Evolutionary conservation across 2,113 vertebrate genomes (phyloP).

Genomic region (Psephotus haematonotus): DNA sequence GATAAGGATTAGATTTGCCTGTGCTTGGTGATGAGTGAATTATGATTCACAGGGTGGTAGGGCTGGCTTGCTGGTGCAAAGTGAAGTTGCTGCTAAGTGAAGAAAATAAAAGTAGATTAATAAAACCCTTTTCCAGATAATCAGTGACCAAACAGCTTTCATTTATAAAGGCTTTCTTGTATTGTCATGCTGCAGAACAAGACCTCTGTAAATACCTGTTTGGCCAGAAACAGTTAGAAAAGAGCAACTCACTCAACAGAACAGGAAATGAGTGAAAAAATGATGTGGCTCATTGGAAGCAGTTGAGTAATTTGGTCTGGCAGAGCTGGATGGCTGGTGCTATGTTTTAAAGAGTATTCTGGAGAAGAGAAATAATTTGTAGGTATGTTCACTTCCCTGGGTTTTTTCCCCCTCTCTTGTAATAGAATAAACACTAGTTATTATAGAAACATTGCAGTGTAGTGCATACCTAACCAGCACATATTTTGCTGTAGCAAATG

Average conservation of each 20-base stretch:
- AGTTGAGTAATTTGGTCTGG: background rate
- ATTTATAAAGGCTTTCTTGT: background rate
- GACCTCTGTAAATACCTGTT: background rate
- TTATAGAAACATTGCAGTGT: background rate
- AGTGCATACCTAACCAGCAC: background rate
- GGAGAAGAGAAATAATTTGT: background rate
- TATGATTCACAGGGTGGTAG: background rate
- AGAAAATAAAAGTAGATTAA: background rate
- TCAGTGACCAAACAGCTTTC: background rate
- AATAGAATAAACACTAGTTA: background rate
- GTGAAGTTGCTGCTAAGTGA: background rate
- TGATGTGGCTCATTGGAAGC: background rate
- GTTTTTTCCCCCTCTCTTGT: background rate
- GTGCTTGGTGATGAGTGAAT: conserved; percentile 18
- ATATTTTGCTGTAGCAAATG: background rate
- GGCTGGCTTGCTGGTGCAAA: background rate
- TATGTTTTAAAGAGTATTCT: background rate
- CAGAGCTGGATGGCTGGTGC: background rate
- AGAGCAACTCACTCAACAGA: background rate
- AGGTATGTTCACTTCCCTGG: background rate
- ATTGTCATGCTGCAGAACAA: background rate
- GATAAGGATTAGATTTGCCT: conserved; percentile 38
- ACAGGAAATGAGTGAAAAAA: background rate
- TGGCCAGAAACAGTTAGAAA: background rate
- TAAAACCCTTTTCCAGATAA: background rate